These are phyloP conservation scores for Okapia johnstoni DNA, from an alignment of 2,113 vertebrate species.

Conservation along the genomic window DNA sequence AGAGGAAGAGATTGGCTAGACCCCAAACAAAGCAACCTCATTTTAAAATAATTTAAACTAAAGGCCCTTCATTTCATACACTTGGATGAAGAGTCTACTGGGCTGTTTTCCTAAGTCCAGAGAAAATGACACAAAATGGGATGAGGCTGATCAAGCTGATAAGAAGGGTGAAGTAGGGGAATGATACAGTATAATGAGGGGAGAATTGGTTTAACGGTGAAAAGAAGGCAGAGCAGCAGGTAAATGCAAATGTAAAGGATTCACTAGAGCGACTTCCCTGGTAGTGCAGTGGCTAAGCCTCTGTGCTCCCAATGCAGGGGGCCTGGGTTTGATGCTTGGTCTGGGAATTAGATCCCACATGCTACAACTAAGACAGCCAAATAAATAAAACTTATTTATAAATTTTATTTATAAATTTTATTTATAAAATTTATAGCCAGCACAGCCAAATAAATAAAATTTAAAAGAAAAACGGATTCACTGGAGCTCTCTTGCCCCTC, in stretches of 20 bases:
- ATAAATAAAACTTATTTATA: too few relatives aligned
- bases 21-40: background rate
- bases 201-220: background rate
- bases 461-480: background rate
- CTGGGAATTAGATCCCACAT: background rate
- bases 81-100: background rate
- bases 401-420: too few relatives aligned
- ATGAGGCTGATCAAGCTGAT: background rate
- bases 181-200: background rate
- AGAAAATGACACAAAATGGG: background rate
- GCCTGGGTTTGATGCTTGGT: background rate
- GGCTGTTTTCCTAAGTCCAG: background rate
- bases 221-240: background rate
- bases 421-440: background rate
- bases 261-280: background rate
- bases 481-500: background rate
- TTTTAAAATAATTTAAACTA: conserved; percentile 4
- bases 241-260: background rate
- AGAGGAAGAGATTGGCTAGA: background rate
- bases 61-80: background rate
- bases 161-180: background rate
- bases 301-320: background rate
- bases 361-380: background rate
- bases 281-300: background rate
- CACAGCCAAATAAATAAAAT: background rate